phyloP scores from a whole-genome alignment of 2,113 vertebrate genomes.

The Takifugu bimaculatus region DNA sequence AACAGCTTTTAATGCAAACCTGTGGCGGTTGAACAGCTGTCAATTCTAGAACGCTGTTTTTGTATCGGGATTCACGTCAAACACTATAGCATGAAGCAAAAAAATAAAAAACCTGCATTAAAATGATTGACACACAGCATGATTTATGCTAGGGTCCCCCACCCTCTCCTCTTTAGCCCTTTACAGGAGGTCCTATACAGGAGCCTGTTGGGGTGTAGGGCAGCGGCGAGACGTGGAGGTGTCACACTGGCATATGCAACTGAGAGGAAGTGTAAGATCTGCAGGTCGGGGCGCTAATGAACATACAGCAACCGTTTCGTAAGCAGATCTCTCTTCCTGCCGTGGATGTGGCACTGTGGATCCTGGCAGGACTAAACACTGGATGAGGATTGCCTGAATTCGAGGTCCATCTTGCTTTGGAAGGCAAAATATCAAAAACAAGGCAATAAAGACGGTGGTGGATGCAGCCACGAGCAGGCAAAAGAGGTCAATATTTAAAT shows the following conservation, averaged over 20 bases:
- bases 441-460: constrained; percentile 8
- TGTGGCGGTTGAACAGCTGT: not conserved
- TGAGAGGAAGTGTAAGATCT: no score
- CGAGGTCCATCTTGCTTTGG: constrained; percentile 14
- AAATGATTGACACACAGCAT: no score
- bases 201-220: no score
- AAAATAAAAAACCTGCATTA: not conserved
- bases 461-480: constrained; percentile 15
- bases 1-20: constrained; percentile 15
- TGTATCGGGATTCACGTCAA: no score
- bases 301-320: not conserved
- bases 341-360: constrained; percentile 27
- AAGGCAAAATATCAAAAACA: constrained; percentile 19
- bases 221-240: no score
- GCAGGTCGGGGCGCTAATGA: not conserved
- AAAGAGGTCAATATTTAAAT: constrained; percentile 52
- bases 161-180: no score
- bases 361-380: constrained; percentile 43
- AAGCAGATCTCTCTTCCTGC: no score
- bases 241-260: no score
- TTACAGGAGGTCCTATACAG: no score
- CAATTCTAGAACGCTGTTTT: not conserved
- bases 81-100: not conserved
- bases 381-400: constrained; percentile 21
- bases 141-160: no score